These are phyloP conservation scores for Sula dactylatra DNA, from an alignment of 2,113 vertebrate species.

Conservation along the genomic window DNA sequence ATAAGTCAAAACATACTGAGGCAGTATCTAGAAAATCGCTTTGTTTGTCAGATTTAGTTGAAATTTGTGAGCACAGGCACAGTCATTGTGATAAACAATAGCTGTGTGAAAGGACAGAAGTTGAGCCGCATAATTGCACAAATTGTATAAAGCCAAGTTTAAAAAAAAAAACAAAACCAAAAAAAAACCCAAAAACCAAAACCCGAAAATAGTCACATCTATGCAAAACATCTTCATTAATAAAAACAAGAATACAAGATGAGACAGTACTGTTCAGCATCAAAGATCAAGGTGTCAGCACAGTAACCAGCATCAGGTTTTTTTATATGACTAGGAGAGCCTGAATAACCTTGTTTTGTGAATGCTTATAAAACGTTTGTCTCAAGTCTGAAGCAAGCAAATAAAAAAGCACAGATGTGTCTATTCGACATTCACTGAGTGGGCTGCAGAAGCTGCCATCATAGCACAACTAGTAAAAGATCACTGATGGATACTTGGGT, in stretches of 20 bases:
- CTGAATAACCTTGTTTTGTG: not conserved
- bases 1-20: not conserved
- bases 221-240: not conserved
- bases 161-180: not conserved
- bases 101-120: not conserved
- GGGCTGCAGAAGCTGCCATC: not conserved
- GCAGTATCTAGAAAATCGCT: not conserved
- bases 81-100: not conserved
- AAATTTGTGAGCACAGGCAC: not conserved
- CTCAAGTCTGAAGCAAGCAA: not conserved
- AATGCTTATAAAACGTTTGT: not conserved
- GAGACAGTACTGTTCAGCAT: not conserved
- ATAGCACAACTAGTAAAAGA: not conserved
- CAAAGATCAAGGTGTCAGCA: not conserved
- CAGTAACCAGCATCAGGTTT: not conserved
- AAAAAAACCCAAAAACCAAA: too few relatives aligned
- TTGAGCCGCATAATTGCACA: not conserved
- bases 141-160: not conserved
- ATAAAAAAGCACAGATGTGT: not conserved
- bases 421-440: not conserved
- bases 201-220: not conserved
- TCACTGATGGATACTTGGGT: not conserved
- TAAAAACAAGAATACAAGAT: not conserved
- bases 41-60: not conserved
- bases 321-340: not conserved